Base-by-base conservation (phyloP, 2,888 invertebrate species). In the Xestia sexstrigata region DNA sequence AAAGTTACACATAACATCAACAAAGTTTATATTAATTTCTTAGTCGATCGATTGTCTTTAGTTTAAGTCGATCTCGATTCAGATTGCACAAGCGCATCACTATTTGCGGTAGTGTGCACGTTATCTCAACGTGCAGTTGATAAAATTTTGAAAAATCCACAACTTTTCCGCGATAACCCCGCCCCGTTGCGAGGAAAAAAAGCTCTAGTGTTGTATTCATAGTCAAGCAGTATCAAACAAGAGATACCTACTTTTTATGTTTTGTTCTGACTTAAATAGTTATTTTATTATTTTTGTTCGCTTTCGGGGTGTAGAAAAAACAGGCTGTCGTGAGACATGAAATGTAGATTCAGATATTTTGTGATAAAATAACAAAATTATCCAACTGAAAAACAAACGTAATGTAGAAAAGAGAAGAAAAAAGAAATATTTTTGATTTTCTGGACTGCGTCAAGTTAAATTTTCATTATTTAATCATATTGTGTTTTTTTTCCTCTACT, bases 111-210 rank as follows among this genome's bases (percentile, higher is more conserved):
- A 90, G 94, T 94, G 94, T 91, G 93, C 83, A 91, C 90, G 90
- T 92, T 94, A 94, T 93, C 92, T 91, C 89, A 82, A 91, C 92
- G 92, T 92, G 91, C 90, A 90, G 92, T 92, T 92, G 97, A 97
- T 97, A 97, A 97, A 96, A 96, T 96, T 97, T 96, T 96, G 96
- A 97, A 97, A 97, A 97, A 97, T 95, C 90, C 94, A 92, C 93
- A 93, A 96, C 96, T 97, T 97, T 97, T 97, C 96, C 95, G 92
- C 93, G 97, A 97, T 97, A 97, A 97, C 97, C 97, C 93, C 94
- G 92, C 90, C 90, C 90, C 91, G 91, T 89, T 89, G 91, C 85
- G 87, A 86, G 90, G 93, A 94, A 96, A 96, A 95, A 96, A 96
- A 96, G 95, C 95, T 95, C 91, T 80, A 52, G 71, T 30, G 88